phyloP scores from a whole-genome alignment of 2,888 invertebrate genomes.

The Rutpela maculata region DNA sequence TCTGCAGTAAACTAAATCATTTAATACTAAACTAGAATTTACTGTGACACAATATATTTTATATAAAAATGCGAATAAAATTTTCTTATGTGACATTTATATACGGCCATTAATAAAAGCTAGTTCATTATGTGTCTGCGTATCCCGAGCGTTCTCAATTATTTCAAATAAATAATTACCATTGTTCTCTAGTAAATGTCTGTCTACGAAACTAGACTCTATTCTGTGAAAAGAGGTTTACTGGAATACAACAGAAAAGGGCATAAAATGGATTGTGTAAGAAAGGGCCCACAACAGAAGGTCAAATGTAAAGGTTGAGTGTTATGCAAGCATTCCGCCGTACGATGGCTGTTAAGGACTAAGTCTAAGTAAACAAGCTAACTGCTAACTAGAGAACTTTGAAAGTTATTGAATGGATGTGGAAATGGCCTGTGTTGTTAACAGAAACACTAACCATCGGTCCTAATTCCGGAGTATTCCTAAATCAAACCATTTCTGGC shows the following conservation, averaged over 20 bases:
- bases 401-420: constrained; percentile 71
- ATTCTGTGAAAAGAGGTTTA: not conserved
- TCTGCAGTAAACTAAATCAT: no score
- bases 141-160: no score
- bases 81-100: no score
- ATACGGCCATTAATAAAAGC: no score
- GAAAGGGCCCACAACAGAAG: constrained; percentile 26
- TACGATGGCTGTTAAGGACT: constrained; percentile 28
- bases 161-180: not conserved
- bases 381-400: constrained; percentile 72
- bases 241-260: not conserved
- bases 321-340: constrained; percentile 6
- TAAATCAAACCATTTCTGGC: constrained; percentile 63
- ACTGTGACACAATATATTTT: no score
- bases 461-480: constrained; percentile 41
- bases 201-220: not conserved
- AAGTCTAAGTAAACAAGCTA: constrained; percentile 68
- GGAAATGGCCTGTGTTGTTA: constrained; percentile 59
- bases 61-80: no score
- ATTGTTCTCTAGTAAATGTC: not conserved
- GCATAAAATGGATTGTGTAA: constrained; percentile 14
- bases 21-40: no score
- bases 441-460: constrained; percentile 49
- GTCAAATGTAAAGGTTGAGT: constrained; percentile 25
- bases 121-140: no score